Evolutionary conservation across 2,888 invertebrate species (phyloP).

Genomic region (Hartigia nigra): DNA sequence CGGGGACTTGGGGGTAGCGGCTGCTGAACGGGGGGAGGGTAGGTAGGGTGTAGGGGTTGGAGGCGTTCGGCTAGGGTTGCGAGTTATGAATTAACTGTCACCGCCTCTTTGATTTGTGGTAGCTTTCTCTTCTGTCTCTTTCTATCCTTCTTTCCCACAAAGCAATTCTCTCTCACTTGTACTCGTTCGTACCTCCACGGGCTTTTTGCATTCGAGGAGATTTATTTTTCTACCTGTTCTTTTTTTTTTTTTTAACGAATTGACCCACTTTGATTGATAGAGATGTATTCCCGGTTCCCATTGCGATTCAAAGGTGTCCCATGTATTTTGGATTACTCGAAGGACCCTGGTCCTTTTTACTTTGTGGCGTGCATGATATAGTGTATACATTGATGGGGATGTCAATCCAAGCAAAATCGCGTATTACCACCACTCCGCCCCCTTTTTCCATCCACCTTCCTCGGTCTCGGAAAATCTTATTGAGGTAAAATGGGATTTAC

Average conservation of each 20-base stretch:
- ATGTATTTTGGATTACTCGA: conserved; percentile 1
- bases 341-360: neutral
- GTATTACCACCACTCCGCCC: neutral
- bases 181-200: neutral
- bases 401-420: neutral
- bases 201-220: too few relatives aligned
- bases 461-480: neutral
- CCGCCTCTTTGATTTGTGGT: conserved; percentile 52
- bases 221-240: neutral
- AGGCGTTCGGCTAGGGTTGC: conserved; percentile 34
- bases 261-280: conserved; percentile 47
- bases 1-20: conserved; percentile 25
- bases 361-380: conserved; percentile 9
- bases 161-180: neutral
- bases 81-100: conserved; percentile 57
- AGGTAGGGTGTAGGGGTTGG: too few relatives aligned
- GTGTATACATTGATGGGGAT: conserved; percentile 15
- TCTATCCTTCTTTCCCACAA: neutral
- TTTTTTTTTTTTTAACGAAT: conserved; percentile 22
- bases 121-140: conserved; percentile 27
- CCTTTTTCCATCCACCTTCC: neutral
- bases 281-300: neutral
- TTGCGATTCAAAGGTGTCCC: conserved; percentile 26
- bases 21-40: conserved; percentile 17
- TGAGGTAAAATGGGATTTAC: neutral